phyloP scores from a whole-genome alignment of 1,140 invertebrate genomes.

The Tetramorium alpestre region DNA sequence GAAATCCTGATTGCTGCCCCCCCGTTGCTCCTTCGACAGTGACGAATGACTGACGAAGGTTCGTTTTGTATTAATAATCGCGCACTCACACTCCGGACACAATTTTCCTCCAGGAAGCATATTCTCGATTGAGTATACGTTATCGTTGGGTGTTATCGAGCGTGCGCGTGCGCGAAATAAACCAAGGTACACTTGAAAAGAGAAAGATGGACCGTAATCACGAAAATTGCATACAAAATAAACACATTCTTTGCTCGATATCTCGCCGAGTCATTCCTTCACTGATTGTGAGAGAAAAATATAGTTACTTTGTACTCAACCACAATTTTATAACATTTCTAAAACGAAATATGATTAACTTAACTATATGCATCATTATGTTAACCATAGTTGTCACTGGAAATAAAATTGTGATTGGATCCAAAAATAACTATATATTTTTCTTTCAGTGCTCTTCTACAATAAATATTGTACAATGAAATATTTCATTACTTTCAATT shows the following conservation, averaged over 20 bases:
- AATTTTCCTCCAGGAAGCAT: neutral
- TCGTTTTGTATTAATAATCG: slow-evolving; percentile 54
- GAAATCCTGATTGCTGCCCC: slow-evolving; percentile 5
- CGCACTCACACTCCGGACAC: neutral
- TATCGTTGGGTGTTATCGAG: slow-evolving; percentile 21
- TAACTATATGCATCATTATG: too few relatives aligned
- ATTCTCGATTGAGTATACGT: slow-evolving; percentile 3
- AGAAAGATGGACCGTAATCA: neutral
- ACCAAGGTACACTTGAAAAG: neutral
- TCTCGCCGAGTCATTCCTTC: neutral
- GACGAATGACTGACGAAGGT: slow-evolving; percentile 35
- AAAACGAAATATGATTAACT: too few relatives aligned
- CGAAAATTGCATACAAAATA: neutral
- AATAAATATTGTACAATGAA: neutral
- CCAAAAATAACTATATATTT: too few relatives aligned
- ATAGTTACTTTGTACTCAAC: too few relatives aligned
- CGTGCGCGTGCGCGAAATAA: neutral
- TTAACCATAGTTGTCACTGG: too few relatives aligned
- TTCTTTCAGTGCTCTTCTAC: too few relatives aligned
- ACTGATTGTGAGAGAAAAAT: too few relatives aligned
- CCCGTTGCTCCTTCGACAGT: slow-evolving; percentile 30
- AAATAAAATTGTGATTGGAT: too few relatives aligned
- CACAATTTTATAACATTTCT: too few relatives aligned
- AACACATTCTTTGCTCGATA: neutral
- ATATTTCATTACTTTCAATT: neutral